Conservation (phyloP, 2,797 vertebrate genomes). For the Triplophysa yarkandensis region DNA sequence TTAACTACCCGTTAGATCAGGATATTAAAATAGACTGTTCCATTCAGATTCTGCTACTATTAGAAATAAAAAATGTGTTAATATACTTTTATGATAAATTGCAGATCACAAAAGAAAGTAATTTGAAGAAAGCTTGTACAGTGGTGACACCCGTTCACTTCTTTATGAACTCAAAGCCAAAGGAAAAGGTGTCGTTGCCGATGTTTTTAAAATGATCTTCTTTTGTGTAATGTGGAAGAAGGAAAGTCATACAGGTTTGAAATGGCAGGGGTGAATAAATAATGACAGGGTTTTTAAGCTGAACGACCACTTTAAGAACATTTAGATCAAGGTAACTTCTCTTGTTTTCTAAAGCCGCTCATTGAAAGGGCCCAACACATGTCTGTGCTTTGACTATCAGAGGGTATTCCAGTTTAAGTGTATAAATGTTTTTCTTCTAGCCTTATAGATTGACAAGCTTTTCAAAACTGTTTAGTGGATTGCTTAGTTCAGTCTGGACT, state of each 20-base stretch:
- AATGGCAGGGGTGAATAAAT: no score
- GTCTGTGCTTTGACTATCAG: slow-evolving; percentile 1
- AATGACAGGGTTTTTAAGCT: no score
- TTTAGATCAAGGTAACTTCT: not conserved
- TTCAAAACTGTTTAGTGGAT: slow-evolving; percentile 8
- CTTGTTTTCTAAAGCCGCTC: not conserved
- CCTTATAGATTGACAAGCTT: slow-evolving; percentile 13
- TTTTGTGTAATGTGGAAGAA: no score
- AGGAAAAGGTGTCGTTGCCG: no score
- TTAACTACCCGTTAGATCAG: not conserved
- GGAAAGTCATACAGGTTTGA: no score
- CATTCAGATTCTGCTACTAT: not conserved
- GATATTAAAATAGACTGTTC: not conserved
- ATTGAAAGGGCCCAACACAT: not conserved
- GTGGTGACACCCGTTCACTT: no score
- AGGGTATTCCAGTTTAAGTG: not conserved
- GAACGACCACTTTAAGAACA: no score
- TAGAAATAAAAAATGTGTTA: slow-evolving; percentile 1
- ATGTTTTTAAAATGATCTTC: no score
- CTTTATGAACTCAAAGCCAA: no score
- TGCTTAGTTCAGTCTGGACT: slow-evolving; percentile 28
- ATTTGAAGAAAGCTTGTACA: no score
- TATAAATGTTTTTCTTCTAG: slow-evolving; percentile 1
- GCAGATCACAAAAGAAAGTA: no score
- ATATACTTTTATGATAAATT: no score